phyloP scores from a whole-genome alignment of 2,797 vertebrate species.

The Crenuchus spilurus region DNA sequence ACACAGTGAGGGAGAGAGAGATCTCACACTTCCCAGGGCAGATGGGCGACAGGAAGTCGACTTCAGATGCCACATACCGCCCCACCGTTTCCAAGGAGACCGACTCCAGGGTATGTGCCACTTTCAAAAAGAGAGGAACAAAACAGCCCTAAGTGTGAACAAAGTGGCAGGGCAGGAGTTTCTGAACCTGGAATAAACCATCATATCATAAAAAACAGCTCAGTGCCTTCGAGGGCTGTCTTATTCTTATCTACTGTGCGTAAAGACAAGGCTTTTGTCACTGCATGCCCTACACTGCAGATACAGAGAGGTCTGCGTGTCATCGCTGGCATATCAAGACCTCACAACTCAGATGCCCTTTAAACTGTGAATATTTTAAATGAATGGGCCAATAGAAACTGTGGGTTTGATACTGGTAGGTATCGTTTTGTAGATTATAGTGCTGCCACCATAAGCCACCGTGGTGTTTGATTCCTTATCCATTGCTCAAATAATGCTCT shows the following conservation, averaged over 20 bases:
- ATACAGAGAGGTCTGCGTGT: not conserved
- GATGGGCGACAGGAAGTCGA: constrained; percentile 55
- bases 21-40: constrained; percentile 50
- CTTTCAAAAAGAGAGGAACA: constrained; percentile 56
- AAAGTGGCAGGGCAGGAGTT: constrained; percentile 18
- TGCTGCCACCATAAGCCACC: no score
- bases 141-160: constrained; percentile 44
- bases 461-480: no score
- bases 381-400: no score
- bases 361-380: not conserved
- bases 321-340: not conserved
- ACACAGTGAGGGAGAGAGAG: not conserved
- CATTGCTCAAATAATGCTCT: no score
- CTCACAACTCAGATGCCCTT: not conserved
- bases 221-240: not conserved
- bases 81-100: constrained; percentile 75
- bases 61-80: constrained; percentile 50
- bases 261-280: not conserved
- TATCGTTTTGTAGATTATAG: no score
- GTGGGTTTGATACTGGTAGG: no score
- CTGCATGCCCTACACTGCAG: not conserved
- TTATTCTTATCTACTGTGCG: not conserved
- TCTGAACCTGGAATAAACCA: not conserved
- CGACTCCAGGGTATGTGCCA: constrained; percentile 62
- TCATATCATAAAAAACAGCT: not conserved